Evolutionary conservation across 1,140 invertebrate species (phyloP), one percentile per base, ranked within the genome.

Genomic region (Stegodyphus dumicola): DNA sequence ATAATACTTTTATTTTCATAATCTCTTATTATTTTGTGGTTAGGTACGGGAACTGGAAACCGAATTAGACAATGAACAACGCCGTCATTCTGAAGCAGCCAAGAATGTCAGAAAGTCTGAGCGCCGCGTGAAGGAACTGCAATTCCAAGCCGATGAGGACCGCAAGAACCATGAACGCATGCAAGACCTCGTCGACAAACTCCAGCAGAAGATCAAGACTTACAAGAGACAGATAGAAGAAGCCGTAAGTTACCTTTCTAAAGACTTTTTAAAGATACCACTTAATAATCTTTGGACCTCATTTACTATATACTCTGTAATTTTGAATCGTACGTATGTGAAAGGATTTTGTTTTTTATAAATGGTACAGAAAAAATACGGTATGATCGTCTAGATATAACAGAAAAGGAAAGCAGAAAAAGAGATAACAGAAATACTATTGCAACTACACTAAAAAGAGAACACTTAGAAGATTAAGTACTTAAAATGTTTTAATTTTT

Each of bases 51-150:
- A 98, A 92, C 93, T 99, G 89, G 98, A 99, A 92, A 95, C 96
- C 90, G 98, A 99, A 92, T 93, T 99, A 88, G 98, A 99, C 90
- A 95, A 95, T 89, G 98, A 99, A 94, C 97, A 99, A 92, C 95
- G 98, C 90, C 95, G 98, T 93, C 97, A 99, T 92, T 96, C 96
- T 88, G 97, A 98, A 91, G 97, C 98, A 56, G 90, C 92, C 83
- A 93, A 93, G 89, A 92, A 92, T 87, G 89, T 92, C 87, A 90
- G 92, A 86, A 93, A 92, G 88, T 89, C 90, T 66, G 92, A 93
- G 84, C 89, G 92, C 69, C 90, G 92, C 78, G 90, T 93, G 51
- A 93, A 93, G 88, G 93, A 94, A 89, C 89, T 94, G 69, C 91
- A 92, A 78, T 93, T 93, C 91, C 92, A 92, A 85, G 88, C 88